A percentile compares a stretch with the other conserved stretches of the same genome.
phyloP scores from a whole-genome alignment of 2,797 vertebrate genomes.

The Anas flavirostris region DNA sequence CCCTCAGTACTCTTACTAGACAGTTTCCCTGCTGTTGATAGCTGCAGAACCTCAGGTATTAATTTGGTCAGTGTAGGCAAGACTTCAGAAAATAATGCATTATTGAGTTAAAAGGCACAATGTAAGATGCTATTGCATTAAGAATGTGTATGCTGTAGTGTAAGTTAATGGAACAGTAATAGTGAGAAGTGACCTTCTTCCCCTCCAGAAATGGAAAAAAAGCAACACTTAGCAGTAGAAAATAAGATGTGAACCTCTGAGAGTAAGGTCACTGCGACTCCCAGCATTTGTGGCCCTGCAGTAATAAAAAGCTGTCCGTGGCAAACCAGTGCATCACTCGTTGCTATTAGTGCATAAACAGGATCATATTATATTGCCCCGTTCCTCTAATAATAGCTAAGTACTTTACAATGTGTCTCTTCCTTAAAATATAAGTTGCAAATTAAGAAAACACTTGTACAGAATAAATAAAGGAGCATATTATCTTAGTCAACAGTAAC shows the following conservation, averaged over 20 bases:
- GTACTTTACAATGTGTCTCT: background rate
- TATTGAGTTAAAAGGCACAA: conserved; percentile 43
- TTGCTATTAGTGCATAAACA: conserved; percentile 12
- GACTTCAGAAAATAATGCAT: conserved; percentile 36
- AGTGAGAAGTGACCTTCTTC: conserved; percentile 69
- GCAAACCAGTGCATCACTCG: conserved; percentile 1
- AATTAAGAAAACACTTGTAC: conserved; percentile 12
- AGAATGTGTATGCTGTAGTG: conserved; percentile 40
- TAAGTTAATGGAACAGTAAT: conserved; percentile 71
- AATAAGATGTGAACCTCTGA: conserved; percentile 69
- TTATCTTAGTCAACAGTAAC: background rate
- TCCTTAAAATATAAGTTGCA: conserved; percentile 10
- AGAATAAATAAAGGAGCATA: background rate
- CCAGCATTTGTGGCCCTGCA: conserved; percentile 44
- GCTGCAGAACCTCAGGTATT: conserved; percentile 21
- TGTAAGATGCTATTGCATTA: conserved; percentile 51
- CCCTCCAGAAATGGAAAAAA: conserved; percentile 70
- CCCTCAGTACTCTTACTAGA: background rate
- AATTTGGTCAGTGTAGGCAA: conserved; percentile 29
- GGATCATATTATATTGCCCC: background rate
- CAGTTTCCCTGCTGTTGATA: background rate
- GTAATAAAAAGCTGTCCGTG: conserved; percentile 62
- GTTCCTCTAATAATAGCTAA: conserved; percentile 31
- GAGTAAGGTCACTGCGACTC: conserved; percentile 56
- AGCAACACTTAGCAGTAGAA: conserved; percentile 67